Evolutionary conservation across 2,797 vertebrate genomes (phyloP).

Genomic region (Lerista edwardsae): DNA sequence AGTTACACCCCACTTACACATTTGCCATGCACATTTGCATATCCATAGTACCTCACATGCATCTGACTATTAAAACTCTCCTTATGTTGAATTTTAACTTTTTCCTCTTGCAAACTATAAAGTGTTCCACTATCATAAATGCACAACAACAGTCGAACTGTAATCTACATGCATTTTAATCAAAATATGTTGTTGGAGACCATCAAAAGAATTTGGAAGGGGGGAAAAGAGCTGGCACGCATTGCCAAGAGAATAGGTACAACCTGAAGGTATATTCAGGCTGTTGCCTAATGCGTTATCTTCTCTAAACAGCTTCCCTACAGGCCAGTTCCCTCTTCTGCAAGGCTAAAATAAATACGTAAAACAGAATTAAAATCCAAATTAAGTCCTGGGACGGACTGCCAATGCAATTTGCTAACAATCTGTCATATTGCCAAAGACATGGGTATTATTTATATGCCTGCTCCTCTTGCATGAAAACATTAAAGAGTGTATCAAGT

Average conservation of each 20-base stretch:
- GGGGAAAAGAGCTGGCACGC: background rate
- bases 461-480: background rate
- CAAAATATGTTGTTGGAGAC: background rate
- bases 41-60: background rate
- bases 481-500: constrained; percentile 3
- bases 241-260: background rate
- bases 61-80: background rate
- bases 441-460: background rate
- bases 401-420: background rate
- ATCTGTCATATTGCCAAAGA: background rate
- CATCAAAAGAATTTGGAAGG: background rate
- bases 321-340: background rate
- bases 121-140: background rate
- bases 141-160: background rate
- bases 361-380: constrained; percentile 7
- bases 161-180: background rate
- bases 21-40: too few species aligned
- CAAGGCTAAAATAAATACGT: constrained; percentile 19
- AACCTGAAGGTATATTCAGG: background rate
- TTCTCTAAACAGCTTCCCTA: constrained; percentile 20
- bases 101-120: too few species aligned
- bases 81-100: background rate
- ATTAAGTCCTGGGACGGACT: background rate
- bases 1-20: background rate
- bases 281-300: background rate